phyloP scores from a whole-genome alignment of 2,113 vertebrate genomes.

The Eudorcas thomsonii region DNA sequence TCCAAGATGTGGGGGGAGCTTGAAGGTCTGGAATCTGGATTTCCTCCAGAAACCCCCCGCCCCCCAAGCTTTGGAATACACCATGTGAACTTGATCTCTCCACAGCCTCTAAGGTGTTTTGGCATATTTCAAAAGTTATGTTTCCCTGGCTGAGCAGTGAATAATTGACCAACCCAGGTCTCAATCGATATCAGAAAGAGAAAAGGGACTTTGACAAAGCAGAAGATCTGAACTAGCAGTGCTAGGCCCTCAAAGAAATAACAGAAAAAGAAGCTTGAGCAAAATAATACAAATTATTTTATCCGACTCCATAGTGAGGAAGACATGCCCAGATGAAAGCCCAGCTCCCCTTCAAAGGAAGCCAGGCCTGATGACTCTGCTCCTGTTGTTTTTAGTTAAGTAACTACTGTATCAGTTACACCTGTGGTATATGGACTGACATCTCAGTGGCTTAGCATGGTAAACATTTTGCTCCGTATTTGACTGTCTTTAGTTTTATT shows the following conservation, averaged over 20 bases:
- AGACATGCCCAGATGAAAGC: neutral
- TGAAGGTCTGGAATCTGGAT: neutral
- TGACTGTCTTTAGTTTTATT: neutral
- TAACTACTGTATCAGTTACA: rapidly evolving
- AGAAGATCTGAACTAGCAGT: neutral
- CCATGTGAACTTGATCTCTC: neutral
- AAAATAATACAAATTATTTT: neutral
- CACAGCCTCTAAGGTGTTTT: neutral
- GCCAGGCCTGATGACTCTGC: neutral
- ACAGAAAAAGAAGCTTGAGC: neutral
- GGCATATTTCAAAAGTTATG: neutral
- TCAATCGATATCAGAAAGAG: neutral
- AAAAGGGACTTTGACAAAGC: neutral
- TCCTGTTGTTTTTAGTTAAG: too few relatives aligned
- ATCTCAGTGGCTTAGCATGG: neutral
- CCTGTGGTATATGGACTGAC: neutral
- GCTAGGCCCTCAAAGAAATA: neutral
- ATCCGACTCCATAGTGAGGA: neutral
- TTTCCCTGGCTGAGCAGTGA: neutral
- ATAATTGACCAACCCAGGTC: neutral
- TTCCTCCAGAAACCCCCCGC: neutral
- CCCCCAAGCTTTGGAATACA: neutral
- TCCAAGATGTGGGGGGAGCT: neutral
- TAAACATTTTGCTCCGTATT: neutral
- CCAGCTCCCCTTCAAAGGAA: neutral